Base-by-base conservation (phyloP, 2,113 vertebrate genomes). In the Hucho hucho region DNA sequence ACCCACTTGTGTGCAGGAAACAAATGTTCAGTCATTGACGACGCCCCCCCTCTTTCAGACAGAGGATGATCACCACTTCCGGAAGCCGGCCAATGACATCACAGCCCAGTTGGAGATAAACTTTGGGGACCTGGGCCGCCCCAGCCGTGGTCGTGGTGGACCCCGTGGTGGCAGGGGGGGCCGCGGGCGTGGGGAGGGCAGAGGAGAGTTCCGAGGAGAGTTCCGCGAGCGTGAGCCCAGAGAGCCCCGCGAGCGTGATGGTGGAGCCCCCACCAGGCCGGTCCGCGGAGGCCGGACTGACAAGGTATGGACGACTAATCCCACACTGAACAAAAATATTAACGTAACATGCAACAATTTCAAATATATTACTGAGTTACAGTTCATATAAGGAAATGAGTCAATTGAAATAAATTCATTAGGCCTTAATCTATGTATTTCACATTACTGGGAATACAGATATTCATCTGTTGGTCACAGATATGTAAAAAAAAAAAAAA, bases 51-150 rank as follows among this genome's bases (percentile, higher is more conserved):
- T 87, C 0, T 83, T 89, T 58, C 93, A 97, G 89, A 90, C 92
- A 56, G 92, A 95, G 2, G 95, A 96, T 80, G 96, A 98, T 77
- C 96, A 96, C 85, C 97, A 98, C 92, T 96, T 97, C 95, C 95
- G 98, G 77, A 99, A 97, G 83, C 96, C 98, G 3, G 97, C 98
- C 68, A 98, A 99, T 18, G 98, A 99, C 89, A 99, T 99, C 74
- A 99, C 98, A 0, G 95, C 98, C 85, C 96, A 99, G 93, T 93
- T 99, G 93, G 98, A 99, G 94, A 99, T 99, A 85, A 99, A 99
- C 91, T 99, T 99, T 25, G 98, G 98, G 84, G 98, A 98, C 83
- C 91, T 98, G 3, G 96, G 96, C 61, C 97, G 97, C 84, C 96
- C 97, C 20, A 94, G 97, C 0, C 96, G 97, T 56, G 97, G 98